Conservation (phyloP, 1,140 invertebrate genomes). For the Tyrophagus putrescentiae region DNA sequence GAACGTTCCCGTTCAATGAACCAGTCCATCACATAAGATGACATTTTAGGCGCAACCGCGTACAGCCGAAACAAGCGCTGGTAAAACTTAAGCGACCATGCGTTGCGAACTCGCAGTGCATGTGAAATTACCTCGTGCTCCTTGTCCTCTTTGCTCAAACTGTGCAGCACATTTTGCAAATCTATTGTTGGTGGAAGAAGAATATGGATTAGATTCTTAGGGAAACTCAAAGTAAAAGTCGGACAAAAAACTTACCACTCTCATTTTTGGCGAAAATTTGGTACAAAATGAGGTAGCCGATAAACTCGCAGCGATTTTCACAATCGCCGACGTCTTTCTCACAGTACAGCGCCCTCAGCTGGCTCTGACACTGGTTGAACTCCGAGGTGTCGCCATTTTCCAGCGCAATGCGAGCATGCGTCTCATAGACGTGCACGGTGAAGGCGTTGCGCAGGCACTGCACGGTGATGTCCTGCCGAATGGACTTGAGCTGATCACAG, state of each 20-base stretch:
- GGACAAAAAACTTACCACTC: conserved; percentile 50
- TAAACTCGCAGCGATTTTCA: conserved; percentile 69
- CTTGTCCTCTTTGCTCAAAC: conserved; percentile 58
- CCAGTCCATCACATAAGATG: conserved; percentile 92
- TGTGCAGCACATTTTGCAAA: conserved; percentile 72
- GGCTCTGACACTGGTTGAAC: conserved; percentile 97
- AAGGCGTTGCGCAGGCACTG: conserved; percentile 87
- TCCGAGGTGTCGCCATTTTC: conserved; percentile 96
- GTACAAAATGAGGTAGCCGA: conserved; percentile 84
- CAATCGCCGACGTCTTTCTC: conserved; percentile 43
- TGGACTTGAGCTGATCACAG: conserved; percentile 95
- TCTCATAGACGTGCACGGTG: conserved; percentile 93
- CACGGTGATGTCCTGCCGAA: conserved; percentile 93
- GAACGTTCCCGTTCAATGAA: conserved; percentile 84
- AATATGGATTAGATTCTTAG: conserved; percentile 20
- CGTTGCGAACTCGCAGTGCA: conserved; percentile 67
- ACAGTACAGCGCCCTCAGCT: conserved; percentile 77
- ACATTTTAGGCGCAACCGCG: conserved; percentile 71
- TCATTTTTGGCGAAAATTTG: conserved; percentile 94
- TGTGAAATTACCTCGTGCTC: conserved; percentile 66
- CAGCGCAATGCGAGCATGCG: conserved; percentile 86
- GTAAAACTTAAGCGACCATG: conserved; percentile 80
- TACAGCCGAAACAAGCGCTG: conserved; percentile 82
- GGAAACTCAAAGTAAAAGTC: conserved; percentile 23
- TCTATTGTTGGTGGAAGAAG: conserved; percentile 50